Evolutionary conservation across 1,140 invertebrate genomes (phyloP), one percentile per base, ranked within the genome.

Genomic region (Drosophila sp.): DNA sequence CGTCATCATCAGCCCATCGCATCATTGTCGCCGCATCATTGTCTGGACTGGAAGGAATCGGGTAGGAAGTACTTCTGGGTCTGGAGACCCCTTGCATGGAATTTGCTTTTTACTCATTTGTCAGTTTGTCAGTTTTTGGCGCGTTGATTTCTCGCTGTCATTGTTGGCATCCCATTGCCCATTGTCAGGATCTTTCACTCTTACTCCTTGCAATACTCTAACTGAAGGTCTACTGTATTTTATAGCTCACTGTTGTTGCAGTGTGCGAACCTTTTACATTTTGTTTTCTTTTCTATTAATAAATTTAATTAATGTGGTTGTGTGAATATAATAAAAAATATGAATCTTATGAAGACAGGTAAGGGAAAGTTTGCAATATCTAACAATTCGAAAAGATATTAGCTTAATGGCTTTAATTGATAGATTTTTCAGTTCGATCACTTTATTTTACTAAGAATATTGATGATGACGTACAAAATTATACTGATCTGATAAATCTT

Each of bases 141-240:
- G 79, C 79, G 75, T 82, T 82, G 80, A 82, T 78, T 82, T 83
- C 43, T 54, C 72, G 72, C 75, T 78, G 80, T 83, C 80, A 83
- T 83, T 83, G 75, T 83, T 51, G 62, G 65, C 53, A 80, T 59
- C 32, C 57, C 58, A 63, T 46, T 65, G 62, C 50, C 48, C 38
- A 65, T 21, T 56, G 40, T 65, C 41, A 43, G 62, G 36, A 40
- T 13, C 36, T 38, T 38, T 38, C 9, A 13, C 48, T 54, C 25
- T 9, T 38, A 38, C 27, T 45, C 34, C n/a, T 36, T 9, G 54
- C 38, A 34, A 56, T 50, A 63, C 66, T 13, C 65, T 61, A 38
- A 7, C 32, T 11, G 4, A 11, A 4, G 18, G 29, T 27, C 16
- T 18, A 43, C 16, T 43, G 7, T 1, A 14, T 9, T 18, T 6